These are phyloP conservation scores for Chiridota heheva DNA, from an alignment of 35 echinoderm and acorn worm genomes.

Conservation along the genomic window DNA sequence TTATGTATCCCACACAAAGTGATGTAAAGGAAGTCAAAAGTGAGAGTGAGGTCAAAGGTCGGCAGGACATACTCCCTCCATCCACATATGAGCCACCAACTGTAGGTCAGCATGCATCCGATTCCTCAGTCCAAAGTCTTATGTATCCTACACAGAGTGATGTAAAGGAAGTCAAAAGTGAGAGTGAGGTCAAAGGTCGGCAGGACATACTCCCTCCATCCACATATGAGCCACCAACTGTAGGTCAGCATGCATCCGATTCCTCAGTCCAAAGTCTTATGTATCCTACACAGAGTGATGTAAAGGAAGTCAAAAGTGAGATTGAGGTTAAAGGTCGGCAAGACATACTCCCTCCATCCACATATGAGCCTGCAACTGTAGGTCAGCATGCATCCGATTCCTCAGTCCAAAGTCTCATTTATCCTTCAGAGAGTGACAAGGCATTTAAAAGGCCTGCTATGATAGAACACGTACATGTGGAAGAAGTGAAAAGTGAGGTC, in stretches of 20 bases:
- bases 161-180: neutral
- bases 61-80: too few species aligned
- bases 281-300: neutral
- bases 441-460: too few species aligned
- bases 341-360: too few species aligned
- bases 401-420: neutral
- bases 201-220: too few species aligned
- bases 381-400: constrained; percentile 47
- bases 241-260: neutral
- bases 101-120: too few species aligned
- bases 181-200: neutral
- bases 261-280: neutral
- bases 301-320: neutral
- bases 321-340: neutral
- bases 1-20: neutral
- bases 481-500: neutral
- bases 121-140: neutral
- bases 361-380: neutral
- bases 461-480: neutral
- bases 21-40: neutral
- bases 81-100: too few species aligned
- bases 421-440: neutral
- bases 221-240: too few species aligned
- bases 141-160: neutral
- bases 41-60: neutral